Conservation (phyloP, 2,113 vertebrate genomes). For the Oryzias woworae region DNA sequence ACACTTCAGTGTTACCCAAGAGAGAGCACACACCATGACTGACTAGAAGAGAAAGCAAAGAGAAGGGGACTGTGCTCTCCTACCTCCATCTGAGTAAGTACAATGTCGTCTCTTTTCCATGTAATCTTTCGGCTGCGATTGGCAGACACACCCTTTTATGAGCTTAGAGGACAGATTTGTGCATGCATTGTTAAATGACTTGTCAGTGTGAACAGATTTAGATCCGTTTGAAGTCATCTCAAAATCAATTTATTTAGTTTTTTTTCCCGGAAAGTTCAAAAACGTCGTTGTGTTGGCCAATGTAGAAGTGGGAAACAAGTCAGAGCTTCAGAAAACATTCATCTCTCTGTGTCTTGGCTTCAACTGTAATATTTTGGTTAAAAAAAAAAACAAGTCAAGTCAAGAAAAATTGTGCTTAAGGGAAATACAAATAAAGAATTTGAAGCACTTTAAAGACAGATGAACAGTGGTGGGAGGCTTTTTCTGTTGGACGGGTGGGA, state of each 20-base stretch:
- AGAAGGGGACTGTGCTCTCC: slow-evolving; percentile 68
- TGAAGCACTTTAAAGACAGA: slow-evolving; percentile 46
- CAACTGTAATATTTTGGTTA: slow-evolving; percentile 27
- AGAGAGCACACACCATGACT: slow-evolving; percentile 76
- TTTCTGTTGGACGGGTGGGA: slow-evolving; percentile 57
- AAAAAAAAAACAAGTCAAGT: slow-evolving; percentile 6
- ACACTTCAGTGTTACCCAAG: slow-evolving; percentile 74
- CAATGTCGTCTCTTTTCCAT: slow-evolving; percentile 35
- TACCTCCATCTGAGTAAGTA: slow-evolving; percentile 80
- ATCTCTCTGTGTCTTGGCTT: slow-evolving; percentile 12
- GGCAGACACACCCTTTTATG: not conserved
- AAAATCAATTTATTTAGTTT: no score
- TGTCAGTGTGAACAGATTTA: not conserved
- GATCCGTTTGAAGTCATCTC: not conserved
- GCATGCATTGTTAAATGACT: not conserved
- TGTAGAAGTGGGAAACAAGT: slow-evolving; percentile 7
- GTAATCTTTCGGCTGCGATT: slow-evolving; percentile 27
- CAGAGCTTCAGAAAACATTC: not conserved
- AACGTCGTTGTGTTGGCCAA: not conserved
- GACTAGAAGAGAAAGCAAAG: slow-evolving; percentile 65
- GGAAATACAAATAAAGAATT: slow-evolving; percentile 46
- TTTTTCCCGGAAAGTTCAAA: slow-evolving; percentile 47
- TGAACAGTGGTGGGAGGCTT: slow-evolving; percentile 49
- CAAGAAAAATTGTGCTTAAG: slow-evolving; percentile 35
- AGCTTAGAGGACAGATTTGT: not conserved